phyloP scores from a whole-genome alignment of 1,140 invertebrate species.

The Ooceraea biroi region DNA sequence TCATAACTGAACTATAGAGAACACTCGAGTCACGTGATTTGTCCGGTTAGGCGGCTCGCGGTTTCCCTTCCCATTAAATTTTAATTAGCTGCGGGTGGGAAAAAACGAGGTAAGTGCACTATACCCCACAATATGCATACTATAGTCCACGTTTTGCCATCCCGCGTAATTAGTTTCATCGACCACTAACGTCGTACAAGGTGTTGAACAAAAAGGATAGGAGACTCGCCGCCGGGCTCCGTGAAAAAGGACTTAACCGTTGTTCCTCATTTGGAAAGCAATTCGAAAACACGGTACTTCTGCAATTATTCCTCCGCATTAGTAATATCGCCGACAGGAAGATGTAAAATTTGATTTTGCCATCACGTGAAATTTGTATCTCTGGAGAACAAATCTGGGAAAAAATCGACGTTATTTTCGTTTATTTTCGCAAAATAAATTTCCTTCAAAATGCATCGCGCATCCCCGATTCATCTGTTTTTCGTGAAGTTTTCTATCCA shows the following conservation, averaged over 20 bases:
- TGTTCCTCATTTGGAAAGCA: conserved; percentile 30
- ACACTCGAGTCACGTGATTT: conserved; percentile 67
- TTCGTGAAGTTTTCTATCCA: conserved; percentile 39
- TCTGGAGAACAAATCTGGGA: too few species aligned
- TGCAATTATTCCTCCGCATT: conserved; percentile 32
- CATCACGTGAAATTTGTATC: neutral
- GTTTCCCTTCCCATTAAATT: conserved; percentile 71
- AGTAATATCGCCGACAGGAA: conserved; percentile 8
- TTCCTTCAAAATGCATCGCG: neutral
- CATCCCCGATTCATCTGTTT: neutral
- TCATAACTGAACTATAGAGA: conserved; percentile 55
- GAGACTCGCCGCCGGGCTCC: conserved; percentile 31
- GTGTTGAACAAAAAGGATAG: conserved; percentile 53
- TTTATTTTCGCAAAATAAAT: neutral
- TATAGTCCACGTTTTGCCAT: conserved; percentile 62
- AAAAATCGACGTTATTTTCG: too few species aligned
- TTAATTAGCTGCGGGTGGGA: conserved; percentile 71
- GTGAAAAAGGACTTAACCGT: conserved; percentile 57
- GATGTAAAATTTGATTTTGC: neutral
- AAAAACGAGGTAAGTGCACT: conserved; percentile 61
- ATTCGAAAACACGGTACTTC: conserved; percentile 32
- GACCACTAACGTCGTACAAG: conserved; percentile 61
- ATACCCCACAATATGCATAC: conserved; percentile 62
- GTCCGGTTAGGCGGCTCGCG: conserved; percentile 58
- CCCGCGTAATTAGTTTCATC: conserved; percentile 67